Base-by-base conservation (phyloP, 2,113 vertebrate species). In the Physeter macrocephalus region DNA sequence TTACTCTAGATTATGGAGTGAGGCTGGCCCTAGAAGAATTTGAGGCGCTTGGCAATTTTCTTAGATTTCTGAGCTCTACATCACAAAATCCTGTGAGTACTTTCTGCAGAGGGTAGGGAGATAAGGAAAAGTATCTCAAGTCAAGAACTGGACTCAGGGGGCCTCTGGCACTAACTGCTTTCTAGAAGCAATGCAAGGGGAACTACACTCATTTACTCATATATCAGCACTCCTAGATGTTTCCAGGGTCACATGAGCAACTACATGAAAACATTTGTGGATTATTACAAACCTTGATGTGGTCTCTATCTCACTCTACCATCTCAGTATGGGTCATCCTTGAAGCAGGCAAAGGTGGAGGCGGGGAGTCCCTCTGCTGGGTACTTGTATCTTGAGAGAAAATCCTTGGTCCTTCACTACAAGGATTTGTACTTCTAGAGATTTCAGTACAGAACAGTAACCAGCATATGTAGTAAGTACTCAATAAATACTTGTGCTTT, bases 21-120 rank as follows among this genome's bases (percentile, higher is more conserved):
- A 95, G 59, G 14, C 64, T 77, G 43, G 20, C 11, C 36, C 13
- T 90, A 87, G 52, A 94, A 90, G 74, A 95, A 49, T 74, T 87
- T 62, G 61, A 94, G 20, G 34, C 8, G 85, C 17, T 64, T 75
- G 74, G 21, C 31, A 66, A 62, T 93, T 96, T 95, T 41, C 41
- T 29, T 61, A 75, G 36, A 49, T 64, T 77, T 77, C 59, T 46
- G 43, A 72, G 21, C 78, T 21, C 3, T 93, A 2, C 5, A 74
- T 77, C 61, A 43, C 2, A 36, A 88, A 92, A 62, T 12, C 34
- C 61, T 71, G 0, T 71, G 10, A 75, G 25, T 71, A 88, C 12
- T 78, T n/a, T 85, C 27, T 78, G 31, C 21, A 72, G 59, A 62
- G 2, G 3, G 12, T 52, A 13, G 13, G 31, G 21, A 31, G 21